A percentile compares a stretch with the other conserved stretches of the same genome.
Evolutionary conservation across 2,797 vertebrate species (phyloP).

Genomic region (Channallabes apus): DNA sequence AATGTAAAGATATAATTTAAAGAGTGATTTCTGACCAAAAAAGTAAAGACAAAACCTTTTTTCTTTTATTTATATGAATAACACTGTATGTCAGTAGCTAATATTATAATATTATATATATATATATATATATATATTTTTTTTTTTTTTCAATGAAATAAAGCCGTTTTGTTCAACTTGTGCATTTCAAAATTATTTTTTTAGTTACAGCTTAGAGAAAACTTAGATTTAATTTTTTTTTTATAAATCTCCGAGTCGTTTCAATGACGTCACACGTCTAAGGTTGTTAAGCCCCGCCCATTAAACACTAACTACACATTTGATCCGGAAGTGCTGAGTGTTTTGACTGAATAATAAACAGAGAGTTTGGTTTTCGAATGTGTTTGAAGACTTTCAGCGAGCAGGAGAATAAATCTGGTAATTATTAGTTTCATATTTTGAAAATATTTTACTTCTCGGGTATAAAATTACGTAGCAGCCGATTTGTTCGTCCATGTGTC

Average conservation of each 20-base stretch:
- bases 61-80: background rate
- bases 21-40: too few relatives aligned
- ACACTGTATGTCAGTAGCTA: background rate
- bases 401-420: background rate
- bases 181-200: background rate
- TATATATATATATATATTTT: too few relatives aligned
- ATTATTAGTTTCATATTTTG: background rate
- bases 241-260: background rate
- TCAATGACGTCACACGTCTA: background rate
- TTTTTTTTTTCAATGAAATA: background rate
- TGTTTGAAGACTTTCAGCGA: background rate
- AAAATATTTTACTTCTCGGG: background rate
- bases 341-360: too few relatives aligned
- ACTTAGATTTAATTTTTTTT: too few relatives aligned
- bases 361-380: background rate
- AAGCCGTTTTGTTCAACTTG: background rate
- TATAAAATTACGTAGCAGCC: background rate
- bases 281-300: background rate
- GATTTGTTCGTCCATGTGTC: slow-evolving; percentile 4
- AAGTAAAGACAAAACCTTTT: too few relatives aligned
- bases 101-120: background rate
- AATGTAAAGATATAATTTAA: too few relatives aligned
- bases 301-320: background rate
- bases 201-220: background rate
- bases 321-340: background rate